Conservation (phyloP, 2,797 vertebrate species). For the Notoglanidium macrostoma region DNA sequence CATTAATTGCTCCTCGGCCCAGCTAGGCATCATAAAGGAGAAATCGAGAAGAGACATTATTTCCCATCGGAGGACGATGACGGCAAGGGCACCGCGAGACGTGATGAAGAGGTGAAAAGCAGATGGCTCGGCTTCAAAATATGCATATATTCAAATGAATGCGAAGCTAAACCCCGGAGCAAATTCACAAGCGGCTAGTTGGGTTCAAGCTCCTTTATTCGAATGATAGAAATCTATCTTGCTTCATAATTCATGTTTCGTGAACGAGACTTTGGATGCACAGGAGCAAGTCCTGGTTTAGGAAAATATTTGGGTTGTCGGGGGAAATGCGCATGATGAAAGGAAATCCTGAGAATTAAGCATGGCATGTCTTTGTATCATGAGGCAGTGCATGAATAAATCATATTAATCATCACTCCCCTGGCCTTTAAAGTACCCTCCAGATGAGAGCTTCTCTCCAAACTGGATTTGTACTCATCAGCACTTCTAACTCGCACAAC, state of each 20-base stretch:
- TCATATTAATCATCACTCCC: constrained; percentile 48
- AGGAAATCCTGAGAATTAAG: constrained; percentile 16
- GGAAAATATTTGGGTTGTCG: constrained; percentile 3
- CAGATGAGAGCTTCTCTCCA: constrained; percentile 24
- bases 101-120: constrained; percentile 57
- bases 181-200: constrained; percentile 58
- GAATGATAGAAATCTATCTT: constrained; percentile 49
- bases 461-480: constrained; percentile 36
- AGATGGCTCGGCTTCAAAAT: constrained; percentile 61
- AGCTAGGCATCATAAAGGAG: constrained; percentile 67
- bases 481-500: constrained; percentile 18
- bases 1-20: constrained; percentile 78
- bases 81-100: constrained; percentile 45
- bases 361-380: constrained; percentile 21
- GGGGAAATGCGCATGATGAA: background rate
- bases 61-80: constrained; percentile 12
- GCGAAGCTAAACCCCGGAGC: constrained; percentile 62
- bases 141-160: constrained; percentile 73
- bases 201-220: constrained; percentile 54
- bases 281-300: constrained; percentile 22
- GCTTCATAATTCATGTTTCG: constrained; percentile 50
- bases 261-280: constrained; percentile 39
- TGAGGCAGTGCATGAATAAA: constrained; percentile 40
- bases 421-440: constrained; percentile 27
- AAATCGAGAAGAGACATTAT: constrained; percentile 38